Base-by-base conservation (phyloP, 1,140 invertebrate genomes). In the Calycopis cecrops region DNA sequence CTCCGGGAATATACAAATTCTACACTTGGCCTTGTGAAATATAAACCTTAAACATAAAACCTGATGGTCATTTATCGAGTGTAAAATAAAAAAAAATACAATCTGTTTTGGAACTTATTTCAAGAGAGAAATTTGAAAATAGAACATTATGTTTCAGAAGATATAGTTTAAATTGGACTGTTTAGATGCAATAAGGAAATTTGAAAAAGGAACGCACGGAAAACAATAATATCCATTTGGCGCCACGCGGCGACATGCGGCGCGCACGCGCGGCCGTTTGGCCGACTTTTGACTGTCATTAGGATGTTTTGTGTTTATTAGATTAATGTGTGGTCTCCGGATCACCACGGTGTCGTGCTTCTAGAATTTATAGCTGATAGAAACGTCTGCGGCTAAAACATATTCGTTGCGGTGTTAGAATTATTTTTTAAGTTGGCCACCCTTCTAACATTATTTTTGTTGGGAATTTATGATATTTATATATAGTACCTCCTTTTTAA, bases 231-330 rank as follows among this genome's bases (percentile, higher is more conserved):
- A 57, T 68, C 73, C 77, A 85, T 85, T 80, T 77, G 73, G 35
- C 14, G 50, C 57, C 76, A 78, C 75, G 77, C 64, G 76, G 48
- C 56, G 57, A 38, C 73, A 72, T 72, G 72, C 58, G 69, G 47
- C 68, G 44, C 50, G 48, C 76, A 78, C 78, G 72, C 71, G 73
- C 44, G 66, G 59, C 57, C 21, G 67, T 68, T 64, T 66, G 69
- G 67, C 54, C 67, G 62, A 62, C 70, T 68, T 69, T 70, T 71
- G 73, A 68, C 78, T 70, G 69, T 69, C 79, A 85, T 82, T 82
- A 82, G 59, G 62, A 69, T 80, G 79, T 79, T 80, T 85, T 85
- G 81, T 85, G 81, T 81, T 83, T 70, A 85, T 85, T 85, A 83
- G 79, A 85, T 85, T 85, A 83, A 85, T 83, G 81, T 79, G 70